Base-by-base conservation (phyloP, 2,113 vertebrate species). In the Corythornis madagascariensis region DNA sequence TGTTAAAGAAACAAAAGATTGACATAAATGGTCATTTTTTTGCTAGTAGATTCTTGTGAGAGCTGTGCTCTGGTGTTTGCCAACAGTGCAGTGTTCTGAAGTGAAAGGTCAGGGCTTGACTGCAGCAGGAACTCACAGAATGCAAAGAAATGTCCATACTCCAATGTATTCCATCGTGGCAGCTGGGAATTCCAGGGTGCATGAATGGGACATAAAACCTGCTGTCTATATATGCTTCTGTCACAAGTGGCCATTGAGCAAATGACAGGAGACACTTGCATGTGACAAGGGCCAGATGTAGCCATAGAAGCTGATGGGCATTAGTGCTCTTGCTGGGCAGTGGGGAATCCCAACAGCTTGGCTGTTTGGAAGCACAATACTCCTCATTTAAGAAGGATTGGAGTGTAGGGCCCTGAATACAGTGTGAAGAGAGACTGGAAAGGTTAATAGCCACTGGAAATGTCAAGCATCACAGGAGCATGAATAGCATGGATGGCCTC, bases 81-180 rank as follows among this genome's bases (percentile, higher is more conserved):
- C 33, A 28, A 33, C 31, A 40, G 45, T 1, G 21, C 48, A 11
- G 29, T 7, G 48, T 28, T 67, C 47, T 75, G 67, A 78, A 71
- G 13, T 1, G 2, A 35, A 66, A 76, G 47, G 17, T 6, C 11
- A 72, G 35, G 48, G 35, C 75, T 88, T 35, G 38, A 50, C 35
- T 67, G 38, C 14, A 21, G 19, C 60, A 64, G 38, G 16, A 72
- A 38, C 24, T 8, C 0, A 0, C 16, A 57, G 63, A 63, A 81
- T 35, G 43, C 7, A 47, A 75, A 75, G 53, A 52, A 15, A 35
- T 19, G 12, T 26, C 8, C 6, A 2, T 57, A 29, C 47, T 63
- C 47, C 40, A 25, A 47, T 0, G 0, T 61, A 22, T 38, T 28
- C 16, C 31, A 7, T 25, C 0, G 2, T 67, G 70, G 40, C 59